Evolutionary conservation across 2,888 invertebrate genomes (phyloP).

Genomic region (Pristionchus japonicus): DNA sequence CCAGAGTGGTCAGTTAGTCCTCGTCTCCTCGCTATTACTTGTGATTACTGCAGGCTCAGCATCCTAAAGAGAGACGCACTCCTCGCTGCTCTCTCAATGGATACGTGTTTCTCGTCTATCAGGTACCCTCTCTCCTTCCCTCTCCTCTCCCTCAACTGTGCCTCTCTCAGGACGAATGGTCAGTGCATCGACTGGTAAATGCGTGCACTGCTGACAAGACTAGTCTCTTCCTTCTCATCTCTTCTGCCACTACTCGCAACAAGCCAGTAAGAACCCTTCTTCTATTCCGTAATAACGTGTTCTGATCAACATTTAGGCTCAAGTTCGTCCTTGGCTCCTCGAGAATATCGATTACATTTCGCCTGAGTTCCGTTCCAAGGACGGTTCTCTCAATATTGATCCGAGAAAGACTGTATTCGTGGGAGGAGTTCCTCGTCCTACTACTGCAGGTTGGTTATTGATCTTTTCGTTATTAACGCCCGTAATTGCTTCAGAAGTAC

Average conservation of each 20-base stretch:
- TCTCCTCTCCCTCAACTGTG: neutral
- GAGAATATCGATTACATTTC: slow-evolving; percentile 96
- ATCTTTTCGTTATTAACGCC: neutral
- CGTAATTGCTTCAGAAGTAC: slow-evolving; percentile 82
- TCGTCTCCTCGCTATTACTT: too few species aligned
- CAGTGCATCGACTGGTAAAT: slow-evolving; percentile 95
- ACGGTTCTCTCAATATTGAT: slow-evolving; percentile 87
- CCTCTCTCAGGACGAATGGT: slow-evolving; percentile 86
- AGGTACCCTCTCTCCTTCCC: slow-evolving; percentile 77
- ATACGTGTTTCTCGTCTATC: slow-evolving; percentile 79
- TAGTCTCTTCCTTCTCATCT: slow-evolving; percentile 95
- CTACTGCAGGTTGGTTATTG: slow-evolving; percentile 27
- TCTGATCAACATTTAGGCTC: slow-evolving; percentile 41
- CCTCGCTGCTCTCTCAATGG: slow-evolving; percentile 67
- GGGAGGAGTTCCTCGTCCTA: slow-evolving; percentile 90
- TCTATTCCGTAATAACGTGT: neutral
- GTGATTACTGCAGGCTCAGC: slow-evolving; percentile 24
- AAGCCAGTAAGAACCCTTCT: slow-evolving; percentile 88
- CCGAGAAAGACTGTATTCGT: slow-evolving; percentile 98
- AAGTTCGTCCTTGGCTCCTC: slow-evolving; percentile 52
- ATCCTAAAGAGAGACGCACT: slow-evolving; percentile 44
- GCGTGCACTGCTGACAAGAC: slow-evolving; percentile 97
- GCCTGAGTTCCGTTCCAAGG: neutral
- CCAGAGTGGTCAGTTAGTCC: slow-evolving; percentile 82
- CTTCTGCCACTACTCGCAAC: slow-evolving; percentile 97